Evolutionary conservation across 2,888 invertebrate genomes (phyloP).

Genomic region (Papilio demoleus): DNA sequence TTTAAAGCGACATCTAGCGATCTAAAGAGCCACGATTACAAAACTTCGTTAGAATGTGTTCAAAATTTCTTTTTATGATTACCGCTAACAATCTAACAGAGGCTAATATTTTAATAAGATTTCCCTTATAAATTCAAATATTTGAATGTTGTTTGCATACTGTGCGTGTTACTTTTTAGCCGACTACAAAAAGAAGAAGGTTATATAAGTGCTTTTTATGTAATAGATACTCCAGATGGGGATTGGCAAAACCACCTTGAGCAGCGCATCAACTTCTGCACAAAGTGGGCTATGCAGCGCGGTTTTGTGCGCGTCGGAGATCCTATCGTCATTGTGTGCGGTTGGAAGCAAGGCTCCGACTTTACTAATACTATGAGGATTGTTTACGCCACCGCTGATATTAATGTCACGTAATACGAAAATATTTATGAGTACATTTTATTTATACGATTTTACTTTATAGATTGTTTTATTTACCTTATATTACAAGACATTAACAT

Average conservation of each 20-base stretch:
- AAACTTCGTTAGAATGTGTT: too few relatives aligned
- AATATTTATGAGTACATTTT: not conserved
- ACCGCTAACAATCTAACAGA: too few relatives aligned
- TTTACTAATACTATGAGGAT: constrained; percentile 88
- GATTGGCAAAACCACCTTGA: constrained; percentile 86
- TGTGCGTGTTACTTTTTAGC: too few relatives aligned
- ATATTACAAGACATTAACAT: not conserved
- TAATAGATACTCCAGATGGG: constrained; percentile 64
- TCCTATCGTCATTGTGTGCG: constrained; percentile 87
- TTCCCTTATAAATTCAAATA: too few relatives aligned
- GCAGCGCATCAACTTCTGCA: constrained; percentile 82
- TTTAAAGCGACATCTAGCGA: too few relatives aligned
- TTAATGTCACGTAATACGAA: constrained; percentile 32
- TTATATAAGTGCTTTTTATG: too few relatives aligned
- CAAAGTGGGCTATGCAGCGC: constrained; percentile 84
- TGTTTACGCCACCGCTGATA: constrained; percentile 75
- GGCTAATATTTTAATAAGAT: too few relatives aligned
- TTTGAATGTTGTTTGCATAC: too few relatives aligned
- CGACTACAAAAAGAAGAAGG: too few relatives aligned
- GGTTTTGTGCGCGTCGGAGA: constrained; percentile 88
- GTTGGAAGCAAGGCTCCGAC: constrained; percentile 87
- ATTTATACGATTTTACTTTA: not conserved
- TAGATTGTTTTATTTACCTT: not conserved
- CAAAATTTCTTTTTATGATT: too few relatives aligned
- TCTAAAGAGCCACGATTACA: too few relatives aligned